Conservation (phyloP, 2,113 vertebrate genomes). For the Muscicapa adusta region DNA sequence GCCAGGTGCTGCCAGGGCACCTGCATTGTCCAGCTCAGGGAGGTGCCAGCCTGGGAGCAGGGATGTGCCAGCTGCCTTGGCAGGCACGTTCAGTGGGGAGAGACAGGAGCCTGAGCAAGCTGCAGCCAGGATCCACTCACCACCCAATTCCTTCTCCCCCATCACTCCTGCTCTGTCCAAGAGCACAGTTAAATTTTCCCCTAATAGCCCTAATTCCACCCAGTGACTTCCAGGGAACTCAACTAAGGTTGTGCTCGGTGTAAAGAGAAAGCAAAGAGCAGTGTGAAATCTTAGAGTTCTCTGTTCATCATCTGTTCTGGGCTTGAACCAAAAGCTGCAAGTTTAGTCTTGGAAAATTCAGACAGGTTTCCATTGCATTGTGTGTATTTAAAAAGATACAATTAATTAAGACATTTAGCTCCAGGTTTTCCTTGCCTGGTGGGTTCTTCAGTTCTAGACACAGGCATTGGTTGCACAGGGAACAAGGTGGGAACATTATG, state of each 20-base stretch:
- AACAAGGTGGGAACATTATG: background rate
- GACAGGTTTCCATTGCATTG: background rate
- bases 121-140: background rate
- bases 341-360: background rate
- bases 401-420: background rate
- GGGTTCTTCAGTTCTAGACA: background rate
- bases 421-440: background rate
- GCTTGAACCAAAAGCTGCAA: background rate
- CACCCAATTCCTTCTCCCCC: background rate
- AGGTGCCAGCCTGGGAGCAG: background rate
- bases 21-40: background rate
- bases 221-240: background rate
- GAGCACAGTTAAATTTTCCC: background rate
- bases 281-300: background rate
- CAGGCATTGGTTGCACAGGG: background rate
- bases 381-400: background rate
- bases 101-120: slow-evolving; percentile 3
- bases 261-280: background rate
- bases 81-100: background rate
- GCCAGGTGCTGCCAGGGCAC: background rate
- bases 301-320: background rate
- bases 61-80: background rate
- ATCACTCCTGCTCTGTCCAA: slow-evolving; percentile 52
- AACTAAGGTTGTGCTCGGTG: slow-evolving; percentile 26
- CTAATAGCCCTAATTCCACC: background rate